Percentiles rank a stretch among this genome's conserved stretches.
Evolutionary conservation across 2,888 invertebrate genomes (phyloP).

Genomic region (Meta bourneti): DNA sequence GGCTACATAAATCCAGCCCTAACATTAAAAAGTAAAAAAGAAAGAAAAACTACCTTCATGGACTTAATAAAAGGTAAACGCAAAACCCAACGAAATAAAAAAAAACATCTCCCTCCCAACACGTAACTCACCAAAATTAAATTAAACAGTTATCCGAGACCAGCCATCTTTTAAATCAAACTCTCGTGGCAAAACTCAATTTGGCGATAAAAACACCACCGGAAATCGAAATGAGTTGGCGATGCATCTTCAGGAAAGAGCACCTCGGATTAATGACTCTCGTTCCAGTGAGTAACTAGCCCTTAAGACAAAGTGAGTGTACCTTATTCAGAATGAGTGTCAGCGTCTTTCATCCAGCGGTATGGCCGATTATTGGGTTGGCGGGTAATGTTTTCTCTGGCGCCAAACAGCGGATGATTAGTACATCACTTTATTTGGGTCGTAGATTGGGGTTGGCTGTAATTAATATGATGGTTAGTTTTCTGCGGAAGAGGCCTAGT

Average conservation of each 20-base stretch:
- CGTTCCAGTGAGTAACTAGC: constrained; percentile 6
- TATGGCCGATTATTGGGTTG: constrained; percentile 37
- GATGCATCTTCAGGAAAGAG: background rate
- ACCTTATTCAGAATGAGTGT: constrained; percentile 35
- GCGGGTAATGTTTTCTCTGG: constrained; percentile 15
- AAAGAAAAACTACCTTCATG: too few relatives aligned
- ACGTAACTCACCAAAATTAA: too few relatives aligned
- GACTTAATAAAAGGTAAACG: too few relatives aligned
- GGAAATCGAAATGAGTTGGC: too few relatives aligned
- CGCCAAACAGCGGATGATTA: constrained; percentile 52
- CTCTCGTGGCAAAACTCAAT: too few relatives aligned
- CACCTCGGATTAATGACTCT: background rate
- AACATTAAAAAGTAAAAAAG: too few relatives aligned
- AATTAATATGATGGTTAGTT: constrained; percentile 51
- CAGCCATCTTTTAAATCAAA: too few relatives aligned
- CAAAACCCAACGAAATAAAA: too few relatives aligned
- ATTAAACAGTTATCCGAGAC: too few relatives aligned
- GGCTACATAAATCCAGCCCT: too few relatives aligned
- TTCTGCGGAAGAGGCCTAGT: background rate
- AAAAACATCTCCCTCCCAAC: too few relatives aligned
- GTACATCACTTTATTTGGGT: background rate
- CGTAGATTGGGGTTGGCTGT: constrained; percentile 25
- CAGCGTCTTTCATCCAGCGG: constrained; percentile 4
- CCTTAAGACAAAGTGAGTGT: constrained; percentile 32
- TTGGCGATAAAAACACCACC: too few relatives aligned